These are phyloP conservation scores for Piliocolobus tephrosceles DNA, from an alignment of 2,113 vertebrate species.

Conservation along the genomic window DNA sequence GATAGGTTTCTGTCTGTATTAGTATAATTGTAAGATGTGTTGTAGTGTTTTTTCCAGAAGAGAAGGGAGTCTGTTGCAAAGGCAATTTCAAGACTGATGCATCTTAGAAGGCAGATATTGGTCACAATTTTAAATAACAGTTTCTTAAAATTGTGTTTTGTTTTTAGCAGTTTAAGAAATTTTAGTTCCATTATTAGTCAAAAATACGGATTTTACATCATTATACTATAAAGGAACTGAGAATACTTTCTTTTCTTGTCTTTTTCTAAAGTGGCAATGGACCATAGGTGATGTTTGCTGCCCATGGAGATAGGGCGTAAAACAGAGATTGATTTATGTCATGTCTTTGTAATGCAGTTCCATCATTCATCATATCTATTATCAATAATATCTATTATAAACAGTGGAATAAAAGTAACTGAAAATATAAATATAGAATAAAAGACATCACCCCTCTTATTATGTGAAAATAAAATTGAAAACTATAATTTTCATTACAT, in stretches of 20 bases:
- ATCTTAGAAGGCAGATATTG: not conserved
- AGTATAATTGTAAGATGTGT: not conserved
- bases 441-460: not conserved
- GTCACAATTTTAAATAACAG: not conserved
- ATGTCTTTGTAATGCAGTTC: not conserved
- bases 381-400: not conserved
- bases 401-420: not conserved
- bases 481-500: constrained; percentile 17
- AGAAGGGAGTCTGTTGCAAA: not conserved
- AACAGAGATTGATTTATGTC: not conserved
- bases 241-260: not conserved
- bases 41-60: not conserved
- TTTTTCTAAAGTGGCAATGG: not conserved
- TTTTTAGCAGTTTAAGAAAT: not conserved
- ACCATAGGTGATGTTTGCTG: not conserved
- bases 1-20: not conserved
- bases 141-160: not conserved
- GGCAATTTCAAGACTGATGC: not conserved
- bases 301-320: not conserved
- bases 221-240: not conserved
- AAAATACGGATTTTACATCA: not conserved
- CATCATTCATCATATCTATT: not conserved
- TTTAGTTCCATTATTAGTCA: not conserved
- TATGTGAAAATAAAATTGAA: not conserved
- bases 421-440: not conserved